Evolutionary conservation across 2,888 invertebrate species (phyloP), one percentile per base, ranked within the genome.

Genomic region (Drepana falcataria): DNA sequence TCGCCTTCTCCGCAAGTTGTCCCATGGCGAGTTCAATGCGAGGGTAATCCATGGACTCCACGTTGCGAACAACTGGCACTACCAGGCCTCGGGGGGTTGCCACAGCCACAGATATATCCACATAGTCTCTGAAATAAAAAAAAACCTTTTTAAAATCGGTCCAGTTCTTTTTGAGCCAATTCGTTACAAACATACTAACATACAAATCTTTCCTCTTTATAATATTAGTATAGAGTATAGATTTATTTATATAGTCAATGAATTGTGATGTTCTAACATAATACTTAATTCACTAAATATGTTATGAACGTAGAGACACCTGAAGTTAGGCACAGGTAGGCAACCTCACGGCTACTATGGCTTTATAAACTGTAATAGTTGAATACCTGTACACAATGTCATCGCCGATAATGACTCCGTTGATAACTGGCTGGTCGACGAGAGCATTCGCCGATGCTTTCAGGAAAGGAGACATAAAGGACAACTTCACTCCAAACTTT

Each of bases 401-500:
- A 56, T 91, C 91, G 40, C 95, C 97, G 63, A 97, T 96, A 71
- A 99, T 98, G 57, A 98, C 98, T 21, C 98, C 99, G 89, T 99
- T 99, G 48, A 99, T 95, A n/a, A 97, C 96, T 0, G 99, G 99
- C 79, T 98, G 98, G 79, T 98, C 98, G 76, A 95, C 94, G 44
- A 99, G 92, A n/a, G 99, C 99, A 81, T 97, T 98, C 2, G 98
- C 97, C n/a, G 97, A 93, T 0, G 99, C 99, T 81, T 97, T 98
- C 56, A 98, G 93, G 86, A 99, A 99, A 34, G 98, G 97, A 0
- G 99, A 99, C 99, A 99, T 99, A 81, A 99, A 98, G 5, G 99
- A 99, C 57, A 99, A 87, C 85, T 99, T 99, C 58, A 99, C 92
- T 49, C 97, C 97, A 80, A 97, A 97, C 79, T 98, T 98, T 91